A percentile compares a stretch with the other conserved stretches of the same genome.
Conservation (phyloP, 1,140 invertebrate species). For the Chlorops oryzae region DNA sequence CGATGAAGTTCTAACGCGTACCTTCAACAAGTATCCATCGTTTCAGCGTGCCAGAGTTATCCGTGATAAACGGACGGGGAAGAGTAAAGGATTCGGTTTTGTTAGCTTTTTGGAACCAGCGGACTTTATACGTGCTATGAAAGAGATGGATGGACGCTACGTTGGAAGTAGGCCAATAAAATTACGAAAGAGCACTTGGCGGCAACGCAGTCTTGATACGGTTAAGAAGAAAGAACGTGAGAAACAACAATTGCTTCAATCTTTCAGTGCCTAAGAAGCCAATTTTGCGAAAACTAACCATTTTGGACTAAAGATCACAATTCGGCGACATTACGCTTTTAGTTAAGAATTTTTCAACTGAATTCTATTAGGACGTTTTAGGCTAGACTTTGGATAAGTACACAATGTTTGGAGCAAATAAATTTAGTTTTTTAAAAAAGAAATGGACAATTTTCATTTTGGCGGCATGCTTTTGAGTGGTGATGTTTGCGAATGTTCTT, state of each 20-base stretch:
- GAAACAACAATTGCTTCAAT: conserved; percentile 68
- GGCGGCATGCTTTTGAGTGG: too few species aligned
- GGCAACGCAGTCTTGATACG: conserved; percentile 84
- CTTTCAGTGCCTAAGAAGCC: conserved; percentile 52
- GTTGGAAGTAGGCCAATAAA: conserved; percentile 98
- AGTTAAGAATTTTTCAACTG: too few species aligned
- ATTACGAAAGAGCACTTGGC: conserved; percentile 93
- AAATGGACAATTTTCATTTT: too few species aligned
- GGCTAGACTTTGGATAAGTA: too few species aligned
- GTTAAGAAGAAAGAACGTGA: conserved; percentile 95
- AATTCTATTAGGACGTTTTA: too few species aligned
- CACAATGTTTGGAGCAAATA: too few species aligned
- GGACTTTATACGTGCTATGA: conserved; percentile 97
- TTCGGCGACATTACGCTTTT: too few species aligned
- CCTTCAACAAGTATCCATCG: conserved; percentile 92
- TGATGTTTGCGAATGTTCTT: too few species aligned
- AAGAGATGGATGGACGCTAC: conserved; percentile 95
- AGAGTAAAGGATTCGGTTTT: conserved; percentile 98
- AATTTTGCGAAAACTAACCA: too few species aligned
- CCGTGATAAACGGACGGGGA: conserved; percentile 93
- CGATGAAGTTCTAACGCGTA: conserved; percentile 86
- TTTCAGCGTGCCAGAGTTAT: conserved; percentile 94
- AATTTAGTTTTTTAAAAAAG: too few species aligned
- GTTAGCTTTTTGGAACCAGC: conserved; percentile 97
- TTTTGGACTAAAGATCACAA: too few species aligned